Conservation (phyloP, 2,888 invertebrate genomes). For the Arge pagana region DNA sequence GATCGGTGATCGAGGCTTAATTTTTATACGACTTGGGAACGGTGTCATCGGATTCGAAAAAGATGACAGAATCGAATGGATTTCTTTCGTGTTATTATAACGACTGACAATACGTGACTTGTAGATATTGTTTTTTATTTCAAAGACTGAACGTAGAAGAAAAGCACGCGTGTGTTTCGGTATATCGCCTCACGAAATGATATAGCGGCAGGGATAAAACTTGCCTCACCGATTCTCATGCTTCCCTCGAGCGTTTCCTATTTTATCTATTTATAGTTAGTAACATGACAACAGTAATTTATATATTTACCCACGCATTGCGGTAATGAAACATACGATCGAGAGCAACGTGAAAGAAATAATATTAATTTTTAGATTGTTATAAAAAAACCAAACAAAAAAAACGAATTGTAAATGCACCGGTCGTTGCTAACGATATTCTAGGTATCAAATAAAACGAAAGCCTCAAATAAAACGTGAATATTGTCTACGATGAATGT, state of each 20-base stretch:
- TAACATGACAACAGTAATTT: slow-evolving; percentile 52
- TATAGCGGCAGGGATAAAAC: slow-evolving; percentile 1
- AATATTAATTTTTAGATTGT: slow-evolving; percentile 19
- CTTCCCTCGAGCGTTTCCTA: slow-evolving; percentile 46
- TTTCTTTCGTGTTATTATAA: slow-evolving; percentile 35
- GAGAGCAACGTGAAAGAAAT: slow-evolving; percentile 43
- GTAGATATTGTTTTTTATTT: slow-evolving; percentile 48
- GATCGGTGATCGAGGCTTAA: slow-evolving; percentile 26
- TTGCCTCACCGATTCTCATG: slow-evolving; percentile 35
- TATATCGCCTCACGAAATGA: not conserved
- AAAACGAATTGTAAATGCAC: slow-evolving; percentile 19
- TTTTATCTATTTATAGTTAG: slow-evolving; percentile 53
- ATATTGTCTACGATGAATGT: too few species aligned
- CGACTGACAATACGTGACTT: slow-evolving; percentile 45
- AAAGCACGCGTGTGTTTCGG: slow-evolving; percentile 37
- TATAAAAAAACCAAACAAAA: too few species aligned
- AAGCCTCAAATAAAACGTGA: slow-evolving; percentile 19
- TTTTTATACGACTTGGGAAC: slow-evolving; percentile 5
- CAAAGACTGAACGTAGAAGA: slow-evolving; percentile 44
- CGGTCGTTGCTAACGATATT: slow-evolving; percentile 19
- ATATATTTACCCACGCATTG: slow-evolving; percentile 51
- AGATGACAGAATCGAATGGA: not conserved
- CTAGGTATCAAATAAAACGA: slow-evolving; percentile 20
- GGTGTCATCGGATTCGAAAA: not conserved
- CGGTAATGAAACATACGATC: slow-evolving; percentile 46